Base-by-base conservation (phyloP, 1,140 invertebrate species). In the Piezodorus guildinii region DNA sequence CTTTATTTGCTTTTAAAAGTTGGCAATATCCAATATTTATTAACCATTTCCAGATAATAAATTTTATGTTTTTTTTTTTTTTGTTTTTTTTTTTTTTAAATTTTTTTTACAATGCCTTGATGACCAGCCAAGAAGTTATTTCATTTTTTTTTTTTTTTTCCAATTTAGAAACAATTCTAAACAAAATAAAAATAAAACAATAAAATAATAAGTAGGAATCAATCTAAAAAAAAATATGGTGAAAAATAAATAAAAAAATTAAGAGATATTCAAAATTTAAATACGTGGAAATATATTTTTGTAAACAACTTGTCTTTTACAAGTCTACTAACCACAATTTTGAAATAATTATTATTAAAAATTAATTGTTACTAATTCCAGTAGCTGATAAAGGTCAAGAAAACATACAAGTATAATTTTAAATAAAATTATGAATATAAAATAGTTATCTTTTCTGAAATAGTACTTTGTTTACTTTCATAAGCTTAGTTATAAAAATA, bases 111-210 rank as follows among this genome's bases (percentile, higher is more conserved):
- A 60, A 60, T 60, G 58, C 58, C 58, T 60, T 60, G 30, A 60
- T 39, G 8, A 60, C 58, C 58, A 60, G 58, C 58, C 58, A 60
- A 60, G 16, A 60, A 44, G 58, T 60, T 60, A 60, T 60, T 58
- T 58, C 34, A 60, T 39, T 10, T 39, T 39, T 39, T 39, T 39
- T 39, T 39, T 39, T 30, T 5, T 10, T 39, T 39, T 39, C 12
- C 12, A 12, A 39, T 39, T 39, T n/a, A 59, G 59, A 60, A 60
- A 60, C 15, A 60, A n/a, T 16, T 15, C 17, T 21, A 56, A 63
- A 63, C 17, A 44, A 25, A 43, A 43, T 23, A 30, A 4, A 52
- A 52, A 56, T 27, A n/a, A 45, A 64, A 58, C 23, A 39, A 30
- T 4, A 19, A 58, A 43, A 65, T 46, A 45, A 62, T 15, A 15